These are phyloP conservation scores for Anoplolepis gracilipes DNA, from an alignment of 1,140 invertebrate species.

Conservation along the genomic window DNA sequence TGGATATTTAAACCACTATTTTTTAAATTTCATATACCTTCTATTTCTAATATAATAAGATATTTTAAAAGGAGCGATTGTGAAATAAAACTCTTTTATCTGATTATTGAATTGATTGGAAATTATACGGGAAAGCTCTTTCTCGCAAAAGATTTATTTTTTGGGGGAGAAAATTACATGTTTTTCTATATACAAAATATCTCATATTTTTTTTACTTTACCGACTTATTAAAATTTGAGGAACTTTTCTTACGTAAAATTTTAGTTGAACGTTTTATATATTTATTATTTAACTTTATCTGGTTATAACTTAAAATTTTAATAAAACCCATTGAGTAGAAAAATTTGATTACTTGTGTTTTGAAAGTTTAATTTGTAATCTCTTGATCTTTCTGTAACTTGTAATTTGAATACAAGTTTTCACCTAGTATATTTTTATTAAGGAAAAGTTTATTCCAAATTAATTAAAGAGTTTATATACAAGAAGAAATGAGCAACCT, in stretches of 20 bases:
- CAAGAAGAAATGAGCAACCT: not conserved
- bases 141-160: slow-evolving; percentile 15
- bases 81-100: slow-evolving; percentile 23
- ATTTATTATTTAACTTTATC: not conserved
- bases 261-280: not conserved
- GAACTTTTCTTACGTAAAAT: slow-evolving; percentile 1
- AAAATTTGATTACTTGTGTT: not conserved
- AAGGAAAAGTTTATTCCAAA: not conserved
- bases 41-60: not conserved
- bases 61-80: slow-evolving; percentile 19
- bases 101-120: slow-evolving; percentile 17
- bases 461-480: not conserved
- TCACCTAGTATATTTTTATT: not conserved
- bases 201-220: not conserved
- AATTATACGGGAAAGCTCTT: slow-evolving; percentile 14
- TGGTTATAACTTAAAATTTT: not conserved
- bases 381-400: too few species aligned
- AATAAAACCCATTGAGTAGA: not conserved
- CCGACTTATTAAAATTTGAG: not conserved
- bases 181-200: not conserved
- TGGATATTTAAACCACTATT: not conserved
- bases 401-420: not conserved
- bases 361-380: not conserved
- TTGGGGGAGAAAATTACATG: slow-evolving; percentile 3
- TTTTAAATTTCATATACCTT: not conserved